phyloP scores from a whole-genome alignment of 2,888 invertebrate species.

The Platycnemis pennipes region DNA sequence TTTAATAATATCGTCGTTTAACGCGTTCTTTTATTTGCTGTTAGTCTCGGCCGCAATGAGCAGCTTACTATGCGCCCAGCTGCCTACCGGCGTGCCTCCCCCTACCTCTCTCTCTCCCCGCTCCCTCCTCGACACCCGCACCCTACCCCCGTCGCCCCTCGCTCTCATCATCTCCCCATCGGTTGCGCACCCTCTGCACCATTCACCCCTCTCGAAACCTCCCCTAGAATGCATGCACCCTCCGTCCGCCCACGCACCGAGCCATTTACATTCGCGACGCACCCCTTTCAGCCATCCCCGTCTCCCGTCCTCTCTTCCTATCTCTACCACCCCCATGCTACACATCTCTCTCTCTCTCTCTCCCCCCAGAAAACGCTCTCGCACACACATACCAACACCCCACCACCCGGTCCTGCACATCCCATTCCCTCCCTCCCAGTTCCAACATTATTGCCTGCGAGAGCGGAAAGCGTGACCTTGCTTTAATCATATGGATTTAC shows the following conservation, averaged over 20 bases:
- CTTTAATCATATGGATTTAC: conserved; percentile 55
- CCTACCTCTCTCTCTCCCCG: not conserved
- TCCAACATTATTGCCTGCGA: conserved; percentile 51
- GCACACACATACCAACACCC: too few species aligned
- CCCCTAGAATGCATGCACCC: not conserved
- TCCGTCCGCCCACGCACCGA: not conserved
- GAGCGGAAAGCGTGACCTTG: conserved; percentile 58
- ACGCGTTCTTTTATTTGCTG: not conserved
- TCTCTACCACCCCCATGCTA: too few species aligned
- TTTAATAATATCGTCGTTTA: not conserved
- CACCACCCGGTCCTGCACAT: not conserved
- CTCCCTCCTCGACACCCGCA: not conserved
- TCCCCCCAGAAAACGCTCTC: too few species aligned
- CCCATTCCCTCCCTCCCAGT: not conserved
- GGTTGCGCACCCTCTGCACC: not conserved
- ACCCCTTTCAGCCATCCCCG: conserved; percentile 4
- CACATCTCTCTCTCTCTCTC: too few species aligned
- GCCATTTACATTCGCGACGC: conserved; percentile 30
- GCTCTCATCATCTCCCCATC: conserved; percentile 26
- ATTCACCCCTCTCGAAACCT: not conserved
- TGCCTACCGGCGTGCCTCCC: not conserved
- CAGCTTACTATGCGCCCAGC: conserved; percentile 20
- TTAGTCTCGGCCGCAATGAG: conserved; percentile 14
- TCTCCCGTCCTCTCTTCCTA: too few species aligned
- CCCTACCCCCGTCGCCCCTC: not conserved